Evolutionary conservation across 2,113 vertebrate species (phyloP).

Genomic region (Gnathonemus echidnorhynchus): DNA sequence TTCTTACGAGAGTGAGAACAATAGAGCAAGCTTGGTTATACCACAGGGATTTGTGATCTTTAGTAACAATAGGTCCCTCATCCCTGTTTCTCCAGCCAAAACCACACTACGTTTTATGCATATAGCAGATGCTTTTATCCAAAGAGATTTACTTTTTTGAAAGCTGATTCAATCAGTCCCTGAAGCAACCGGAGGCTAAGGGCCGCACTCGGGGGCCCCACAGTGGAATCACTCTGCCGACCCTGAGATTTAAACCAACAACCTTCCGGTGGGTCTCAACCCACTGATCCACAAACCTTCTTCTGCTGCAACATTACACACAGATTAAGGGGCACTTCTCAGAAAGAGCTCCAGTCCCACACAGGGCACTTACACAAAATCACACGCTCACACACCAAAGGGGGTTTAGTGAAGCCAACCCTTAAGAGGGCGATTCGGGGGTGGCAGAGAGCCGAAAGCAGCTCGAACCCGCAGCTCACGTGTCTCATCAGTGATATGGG

Average conservation of each 20-base stretch:
- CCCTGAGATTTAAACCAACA: background rate
- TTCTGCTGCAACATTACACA: background rate
- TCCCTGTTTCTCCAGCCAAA: background rate
- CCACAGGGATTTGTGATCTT: background rate
- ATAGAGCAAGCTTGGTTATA: background rate
- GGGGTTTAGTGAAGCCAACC: background rate
- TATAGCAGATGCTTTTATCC: background rate
- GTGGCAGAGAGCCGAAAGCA: background rate
- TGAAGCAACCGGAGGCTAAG: background rate
- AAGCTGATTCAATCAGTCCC: background rate
- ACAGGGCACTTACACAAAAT: background rate
- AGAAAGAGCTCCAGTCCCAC: background rate
- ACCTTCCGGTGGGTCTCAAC: background rate
- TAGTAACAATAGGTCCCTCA: background rate
- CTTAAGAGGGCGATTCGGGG: background rate
- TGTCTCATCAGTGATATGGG: background rate
- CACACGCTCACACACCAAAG: background rate
- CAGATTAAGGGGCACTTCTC: no score
- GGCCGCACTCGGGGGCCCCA: background rate
- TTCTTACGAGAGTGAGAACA: background rate
- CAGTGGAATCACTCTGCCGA: background rate
- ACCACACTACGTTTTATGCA: background rate
- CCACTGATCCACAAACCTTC: background rate
- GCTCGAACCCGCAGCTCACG: background rate
- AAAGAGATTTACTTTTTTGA: background rate